Evolutionary conservation across 2,113 vertebrate species (phyloP).

Genomic region (Meleagris gallopavo): DNA sequence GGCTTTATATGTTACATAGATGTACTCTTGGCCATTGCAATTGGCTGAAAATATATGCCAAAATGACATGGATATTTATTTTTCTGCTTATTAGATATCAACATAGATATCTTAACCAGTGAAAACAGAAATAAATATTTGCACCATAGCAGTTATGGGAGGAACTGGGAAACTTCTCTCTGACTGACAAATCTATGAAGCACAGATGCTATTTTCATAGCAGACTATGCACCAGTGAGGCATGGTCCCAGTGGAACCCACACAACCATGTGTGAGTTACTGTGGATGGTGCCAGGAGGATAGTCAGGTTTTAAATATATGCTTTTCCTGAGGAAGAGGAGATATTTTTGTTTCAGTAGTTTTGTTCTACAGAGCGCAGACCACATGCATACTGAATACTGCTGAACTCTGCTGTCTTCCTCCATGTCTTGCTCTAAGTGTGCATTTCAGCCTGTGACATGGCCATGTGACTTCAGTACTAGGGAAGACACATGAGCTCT

Average conservation of each 20-base stretch:
- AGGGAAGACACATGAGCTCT: not conserved
- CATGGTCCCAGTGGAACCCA: accelerated
- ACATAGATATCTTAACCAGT: not conserved
- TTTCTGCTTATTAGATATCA: not conserved
- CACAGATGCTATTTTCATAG: not conserved
- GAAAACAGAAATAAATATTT: not conserved
- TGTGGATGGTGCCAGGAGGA: not conserved
- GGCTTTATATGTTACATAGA: not conserved
- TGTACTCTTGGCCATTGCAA: not conserved
- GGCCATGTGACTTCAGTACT: not conserved
- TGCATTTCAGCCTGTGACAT: not conserved
- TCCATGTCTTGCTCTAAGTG: not conserved
- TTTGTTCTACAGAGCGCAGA: not conserved
- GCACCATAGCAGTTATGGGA: not conserved
- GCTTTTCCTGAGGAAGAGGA: not conserved
- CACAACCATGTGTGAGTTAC: accelerated
- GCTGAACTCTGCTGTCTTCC: not conserved
- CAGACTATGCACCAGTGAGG: accelerated
- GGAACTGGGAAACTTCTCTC: not conserved
- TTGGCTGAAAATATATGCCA: not conserved
- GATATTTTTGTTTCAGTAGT: not conserved
- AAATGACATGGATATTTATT: not conserved
- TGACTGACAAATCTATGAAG: not conserved
- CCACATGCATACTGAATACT: accelerated
- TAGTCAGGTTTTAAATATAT: accelerated